Evolutionary conservation across 2,797 vertebrate species (phyloP).

Genomic region (Acanthornis magna): DNA sequence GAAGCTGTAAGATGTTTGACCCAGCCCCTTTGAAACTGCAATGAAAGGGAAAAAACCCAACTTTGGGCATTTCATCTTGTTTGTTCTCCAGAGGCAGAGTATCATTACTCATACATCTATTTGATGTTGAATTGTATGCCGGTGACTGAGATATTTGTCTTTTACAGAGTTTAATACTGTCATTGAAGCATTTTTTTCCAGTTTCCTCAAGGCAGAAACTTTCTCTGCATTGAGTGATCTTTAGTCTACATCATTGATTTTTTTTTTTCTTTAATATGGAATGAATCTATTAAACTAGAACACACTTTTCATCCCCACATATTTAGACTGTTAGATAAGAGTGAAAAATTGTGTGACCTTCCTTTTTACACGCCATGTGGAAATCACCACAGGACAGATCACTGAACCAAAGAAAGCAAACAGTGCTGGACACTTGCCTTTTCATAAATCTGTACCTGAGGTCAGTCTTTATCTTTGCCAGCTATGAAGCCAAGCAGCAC

Average conservation of each 20-base stretch:
- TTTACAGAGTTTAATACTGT: background rate
- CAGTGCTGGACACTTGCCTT: background rate
- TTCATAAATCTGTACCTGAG: slow-evolving; percentile 32
- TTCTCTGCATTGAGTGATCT: background rate
- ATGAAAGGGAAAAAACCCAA: background rate
- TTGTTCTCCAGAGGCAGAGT: background rate
- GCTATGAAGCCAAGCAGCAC: background rate
- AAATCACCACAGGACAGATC: slow-evolving; percentile 45
- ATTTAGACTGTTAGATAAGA: background rate
- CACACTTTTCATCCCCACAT: background rate
- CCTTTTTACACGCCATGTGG: background rate
- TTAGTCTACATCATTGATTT: background rate
- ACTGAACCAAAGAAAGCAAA: slow-evolving; percentile 46
- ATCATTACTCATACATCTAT: background rate
- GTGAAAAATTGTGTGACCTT: slow-evolving; percentile 48
- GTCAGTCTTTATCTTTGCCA: slow-evolving; percentile 27
- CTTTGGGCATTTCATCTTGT: background rate
- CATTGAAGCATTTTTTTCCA: background rate
- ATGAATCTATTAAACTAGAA: background rate
- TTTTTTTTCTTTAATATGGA: background rate
- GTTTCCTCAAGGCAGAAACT: background rate
- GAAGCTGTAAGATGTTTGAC: background rate
- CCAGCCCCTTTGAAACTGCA: background rate
- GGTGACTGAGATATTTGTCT: background rate
- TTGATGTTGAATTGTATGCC: background rate